Evolutionary conservation across 2,888 invertebrate species (phyloP).

Genomic region (Ferdinandea cuprea): DNA sequence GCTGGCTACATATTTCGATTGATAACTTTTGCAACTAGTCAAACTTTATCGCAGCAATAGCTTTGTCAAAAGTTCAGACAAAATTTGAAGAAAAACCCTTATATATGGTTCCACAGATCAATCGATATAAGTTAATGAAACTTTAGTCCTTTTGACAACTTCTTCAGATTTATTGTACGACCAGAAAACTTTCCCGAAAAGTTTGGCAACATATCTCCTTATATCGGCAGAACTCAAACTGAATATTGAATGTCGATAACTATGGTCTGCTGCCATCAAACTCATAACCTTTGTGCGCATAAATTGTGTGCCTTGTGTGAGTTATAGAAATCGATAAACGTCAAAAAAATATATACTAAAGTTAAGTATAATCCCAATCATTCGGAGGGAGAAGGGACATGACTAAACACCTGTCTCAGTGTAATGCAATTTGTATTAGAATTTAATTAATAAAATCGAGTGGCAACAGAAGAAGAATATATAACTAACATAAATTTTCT

Average conservation of each 20-base stretch:
- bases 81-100: not conserved
- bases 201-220: constrained; percentile 2
- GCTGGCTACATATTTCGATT: not conserved
- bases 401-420: not conserved
- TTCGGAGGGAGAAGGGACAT: not conserved
- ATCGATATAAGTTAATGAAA: constrained; percentile 36
- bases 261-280: constrained; percentile 17
- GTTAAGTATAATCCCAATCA: not conserved
- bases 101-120: not conserved
- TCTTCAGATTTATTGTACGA: constrained; percentile 2
- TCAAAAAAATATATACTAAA: constrained; percentile 1
- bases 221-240: constrained; percentile 6
- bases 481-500: too few species aligned
- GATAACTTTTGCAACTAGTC: not conserved
- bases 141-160: constrained; percentile 39
- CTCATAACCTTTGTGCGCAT: constrained; percentile 6
- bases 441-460: constrained; percentile 52
- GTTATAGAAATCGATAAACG: constrained; percentile 20
- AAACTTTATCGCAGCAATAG: not conserved
- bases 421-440: constrained; percentile 49
- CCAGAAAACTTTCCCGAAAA: constrained; percentile 27
- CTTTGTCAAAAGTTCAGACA: not conserved
- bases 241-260: constrained; percentile 51
- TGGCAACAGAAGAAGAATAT: not conserved
- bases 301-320: constrained; percentile 1